These are phyloP conservation scores for Oxystoma pomonae DNA, from an alignment of 2,888 invertebrate species.

Conservation along the genomic window DNA sequence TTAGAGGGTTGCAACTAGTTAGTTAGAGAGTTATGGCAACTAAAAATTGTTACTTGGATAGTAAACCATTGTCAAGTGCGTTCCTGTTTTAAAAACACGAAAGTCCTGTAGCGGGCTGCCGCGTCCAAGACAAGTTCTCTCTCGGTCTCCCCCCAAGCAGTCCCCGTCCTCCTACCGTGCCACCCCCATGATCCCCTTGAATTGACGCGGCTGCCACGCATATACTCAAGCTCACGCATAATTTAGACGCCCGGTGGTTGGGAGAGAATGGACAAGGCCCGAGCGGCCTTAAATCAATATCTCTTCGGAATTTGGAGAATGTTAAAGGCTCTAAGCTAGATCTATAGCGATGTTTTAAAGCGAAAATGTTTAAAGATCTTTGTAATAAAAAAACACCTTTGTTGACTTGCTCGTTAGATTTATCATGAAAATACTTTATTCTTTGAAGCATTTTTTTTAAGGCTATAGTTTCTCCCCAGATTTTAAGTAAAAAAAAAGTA, in stretches of 20 bases:
- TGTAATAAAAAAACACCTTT: no score
- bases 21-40: no score
- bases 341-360: no score
- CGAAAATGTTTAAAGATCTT: no score
- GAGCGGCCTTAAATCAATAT: slow-evolving; percentile 25
- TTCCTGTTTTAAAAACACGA: background rate
- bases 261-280: slow-evolving; percentile 48
- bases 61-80: no score
- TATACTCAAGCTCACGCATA: slow-evolving; percentile 49
- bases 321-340: background rate
- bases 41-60: no score
- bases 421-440: no score
- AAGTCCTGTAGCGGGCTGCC: background rate
- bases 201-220: slow-evolving; percentile 46
- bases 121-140: background rate
- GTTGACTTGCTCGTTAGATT: no score
- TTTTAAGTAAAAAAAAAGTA: no score
- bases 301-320: slow-evolving; percentile 7
- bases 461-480: no score
- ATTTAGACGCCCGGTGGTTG: slow-evolving; percentile 49
- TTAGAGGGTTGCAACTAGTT: no score
- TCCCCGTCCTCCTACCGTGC: background rate
- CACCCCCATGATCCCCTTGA: slow-evolving; percentile 11
- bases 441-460: no score
- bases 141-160: background rate